Evolutionary conservation across 2,113 vertebrate species (phyloP), one percentile per base, ranked within the genome.

Genomic region (Lontra canadensis): DNA sequence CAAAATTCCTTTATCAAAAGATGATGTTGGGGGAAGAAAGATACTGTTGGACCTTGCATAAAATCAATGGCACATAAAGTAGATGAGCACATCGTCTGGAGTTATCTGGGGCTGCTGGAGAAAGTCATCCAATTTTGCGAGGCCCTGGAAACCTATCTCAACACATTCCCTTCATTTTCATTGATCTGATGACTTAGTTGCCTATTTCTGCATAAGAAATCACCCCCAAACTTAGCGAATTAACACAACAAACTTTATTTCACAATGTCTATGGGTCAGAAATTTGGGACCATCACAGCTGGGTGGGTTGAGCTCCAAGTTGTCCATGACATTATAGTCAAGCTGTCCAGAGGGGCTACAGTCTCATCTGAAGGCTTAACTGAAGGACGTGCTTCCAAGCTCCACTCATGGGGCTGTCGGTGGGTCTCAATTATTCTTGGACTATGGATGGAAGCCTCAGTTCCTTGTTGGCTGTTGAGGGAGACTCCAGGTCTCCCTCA

Each of bases 1-100:
- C 31, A 47, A 91, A 96, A 57, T 76, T 82, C 44, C 13, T 92
- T 76, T 94, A 73, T 63, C n/a, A 84, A 84, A 85, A 92, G 42
- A 49, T 76, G 59, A 18, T 81, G 31, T 55, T 90, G 39, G 29
- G 39, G 42, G 20, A 57, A 61, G 44, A 84, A 80, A 44, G 39
- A 74, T 55, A 36, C 17, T 59, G 39, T 69, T 83, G 57, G 36
- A 39, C 36, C 12, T 29, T 36, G 34, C 55, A 74, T 20, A 39
- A 25, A 14, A n/a, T 79, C 12, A 25, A 1, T 55, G 73, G 25
- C 34, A 74, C 12, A 13, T 4, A 39, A 6, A 90, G 63, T 25
- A 4, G 29, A 21, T 7, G 14, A 23, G 25, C 29, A 57, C 42
- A 18, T 49, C 25, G 29, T 67, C 55, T 36, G 20, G 34, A 44